Evolutionary conservation across 2,797 vertebrate genomes (phyloP), one percentile per base, ranked within the genome.

Genomic region (Anableps anableps): DNA sequence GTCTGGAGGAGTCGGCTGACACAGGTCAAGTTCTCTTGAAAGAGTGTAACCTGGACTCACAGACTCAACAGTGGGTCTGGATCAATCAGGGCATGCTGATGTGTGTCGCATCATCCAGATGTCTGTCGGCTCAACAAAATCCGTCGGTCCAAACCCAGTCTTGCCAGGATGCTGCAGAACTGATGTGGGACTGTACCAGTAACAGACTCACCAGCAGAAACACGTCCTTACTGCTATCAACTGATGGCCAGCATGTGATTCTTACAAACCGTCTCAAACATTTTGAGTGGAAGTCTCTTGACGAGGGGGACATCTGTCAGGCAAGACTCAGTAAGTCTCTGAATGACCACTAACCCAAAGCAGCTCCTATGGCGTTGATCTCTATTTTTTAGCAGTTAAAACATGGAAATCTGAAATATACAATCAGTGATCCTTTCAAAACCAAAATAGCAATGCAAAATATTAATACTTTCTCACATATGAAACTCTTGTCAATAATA

Each of bases 51-150:
- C 76, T 94, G 78, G 88, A 94, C 80, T 94, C 92, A 0, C 81
- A 80, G 5, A 83, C 85, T 34, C 95, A 96, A 86, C 93, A 95
- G 88, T 96, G 96, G 96, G 17, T 81, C 16, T 96, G 96, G 96
- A 82, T 68, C 10, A 62, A 85, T 10, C 55, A 17, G 23, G 72
- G 77, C 66, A 85, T 91, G 78, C 80, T 96, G 66, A 90, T 88
- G 79, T 92, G 93, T 60, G 73, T 88, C 0, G 90, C 62, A 2
- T 91, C 95, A 0, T 88, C 83, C 66, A 92, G 91, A 38, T 96
- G 95, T 87, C 83, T 96, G 84, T 95, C 93, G 0, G 86, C 88
- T 45, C 17, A 77, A 6, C 81, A 88, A 19, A 4, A 23, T 0
- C 38, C 83, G 21, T 82, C 77, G 0, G 72, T 95, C 71, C 87